Conservation (phyloP, 2,888 invertebrate species). For the Tetragonula carbonaria region DNA sequence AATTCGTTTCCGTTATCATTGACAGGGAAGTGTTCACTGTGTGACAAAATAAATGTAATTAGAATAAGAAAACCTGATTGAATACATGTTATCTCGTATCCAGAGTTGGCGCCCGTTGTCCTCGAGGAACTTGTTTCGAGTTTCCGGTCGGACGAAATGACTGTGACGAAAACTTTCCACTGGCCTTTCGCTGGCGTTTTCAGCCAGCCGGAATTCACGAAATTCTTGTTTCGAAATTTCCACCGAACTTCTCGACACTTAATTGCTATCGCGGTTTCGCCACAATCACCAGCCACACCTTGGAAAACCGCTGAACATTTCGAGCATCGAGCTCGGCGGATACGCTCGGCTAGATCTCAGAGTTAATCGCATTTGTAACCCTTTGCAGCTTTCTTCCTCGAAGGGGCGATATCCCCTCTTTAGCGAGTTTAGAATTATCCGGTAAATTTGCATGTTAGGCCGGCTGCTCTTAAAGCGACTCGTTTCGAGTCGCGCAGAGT, state of each 20-base stretch:
- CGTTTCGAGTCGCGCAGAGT: too few relatives aligned
- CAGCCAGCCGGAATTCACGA: background rate
- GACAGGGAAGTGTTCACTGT: background rate
- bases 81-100: constrained; percentile 32
- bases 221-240: constrained; percentile 8
- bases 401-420: background rate
- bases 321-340: background rate
- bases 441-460: constrained; percentile 22
- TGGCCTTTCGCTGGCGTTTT: constrained; percentile 12
- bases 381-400: background rate
- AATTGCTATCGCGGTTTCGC: constrained; percentile 18
- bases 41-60: background rate
- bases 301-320: background rate
- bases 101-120: background rate
- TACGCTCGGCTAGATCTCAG: background rate
- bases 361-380: constrained; percentile 3
- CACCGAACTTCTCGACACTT: constrained; percentile 17
- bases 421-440: constrained; percentile 18
- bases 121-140: constrained; percentile 24
- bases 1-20: background rate
- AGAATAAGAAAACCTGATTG: constrained; percentile 28
- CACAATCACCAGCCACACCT: background rate
- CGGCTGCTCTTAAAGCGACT: constrained; percentile 2
- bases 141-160: constrained; percentile 26
- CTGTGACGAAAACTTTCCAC: constrained; percentile 37